Conservation (phyloP, 2,888 invertebrate genomes). For the Tineola bisselliella region DNA sequence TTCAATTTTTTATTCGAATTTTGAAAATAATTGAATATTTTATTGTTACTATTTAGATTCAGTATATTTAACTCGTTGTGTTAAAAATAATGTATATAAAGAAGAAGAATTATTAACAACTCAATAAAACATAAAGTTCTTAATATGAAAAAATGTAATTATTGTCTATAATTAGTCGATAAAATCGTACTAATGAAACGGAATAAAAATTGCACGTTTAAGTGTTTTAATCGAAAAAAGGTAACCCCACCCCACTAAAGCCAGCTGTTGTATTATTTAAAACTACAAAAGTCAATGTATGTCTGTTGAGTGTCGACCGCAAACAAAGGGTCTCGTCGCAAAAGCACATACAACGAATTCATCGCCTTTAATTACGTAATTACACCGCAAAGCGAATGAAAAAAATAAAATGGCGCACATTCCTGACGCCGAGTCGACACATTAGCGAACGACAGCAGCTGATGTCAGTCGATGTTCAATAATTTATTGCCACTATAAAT, state of each 20-base stretch:
- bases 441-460: slow-evolving; percentile 42
- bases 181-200: slow-evolving; percentile 6
- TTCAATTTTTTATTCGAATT: too few species aligned
- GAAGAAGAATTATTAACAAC: neutral
- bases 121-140: neutral
- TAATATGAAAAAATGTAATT: neutral
- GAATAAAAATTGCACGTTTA: slow-evolving; percentile 7
- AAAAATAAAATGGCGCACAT: slow-evolving; percentile 56
- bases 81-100: too few species aligned
- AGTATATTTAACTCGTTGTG: too few species aligned
- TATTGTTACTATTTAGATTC: too few species aligned
- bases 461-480: neutral
- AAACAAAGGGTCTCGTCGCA: slow-evolving; percentile 53
- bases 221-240: slow-evolving; percentile 11
- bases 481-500: neutral
- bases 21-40: too few species aligned
- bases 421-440: slow-evolving; percentile 51
- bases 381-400: slow-evolving; percentile 26
- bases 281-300: slow-evolving; percentile 35
- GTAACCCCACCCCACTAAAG: slow-evolving; percentile 24
- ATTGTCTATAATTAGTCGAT: slow-evolving; percentile 7
- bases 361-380: slow-evolving; percentile 65
- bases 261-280: slow-evolving; percentile 48
- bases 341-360: slow-evolving; percentile 43
- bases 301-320: slow-evolving; percentile 27